Conservation (phyloP, 2,888 invertebrate species). For the Megamerina dolium region DNA sequence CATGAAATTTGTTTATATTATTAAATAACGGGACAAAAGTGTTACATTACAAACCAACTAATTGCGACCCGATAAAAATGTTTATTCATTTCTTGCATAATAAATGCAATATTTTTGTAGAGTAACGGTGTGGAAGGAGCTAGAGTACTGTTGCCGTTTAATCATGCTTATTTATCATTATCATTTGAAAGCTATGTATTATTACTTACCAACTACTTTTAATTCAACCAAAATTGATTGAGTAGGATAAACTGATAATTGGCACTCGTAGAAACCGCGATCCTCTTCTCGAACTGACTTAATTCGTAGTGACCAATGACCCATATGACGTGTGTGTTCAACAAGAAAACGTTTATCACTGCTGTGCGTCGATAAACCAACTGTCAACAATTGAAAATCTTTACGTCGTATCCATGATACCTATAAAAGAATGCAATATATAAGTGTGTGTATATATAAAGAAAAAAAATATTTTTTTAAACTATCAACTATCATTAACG, state of each 20-base stretch:
- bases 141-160: too few species aligned
- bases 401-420: constrained; percentile 62
- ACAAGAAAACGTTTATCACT: constrained; percentile 61
- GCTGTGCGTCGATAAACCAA: constrained; percentile 59
- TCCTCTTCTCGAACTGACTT: constrained; percentile 49
- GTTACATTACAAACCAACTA: too few species aligned
- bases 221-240: constrained; percentile 60
- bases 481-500: too few species aligned
- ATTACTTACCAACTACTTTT: constrained; percentile 58
- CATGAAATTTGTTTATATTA: too few species aligned
- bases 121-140: too few species aligned
- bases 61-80: too few species aligned
- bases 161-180: too few species aligned
- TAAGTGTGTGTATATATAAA: neutral
- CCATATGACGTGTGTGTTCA: constrained; percentile 57
- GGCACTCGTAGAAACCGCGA: constrained; percentile 57
- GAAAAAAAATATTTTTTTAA: too few species aligned
- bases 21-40: too few species aligned
- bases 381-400: constrained; percentile 61
- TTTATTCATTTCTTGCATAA: too few species aligned
- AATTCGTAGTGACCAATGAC: constrained; percentile 54
- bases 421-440: constrained; percentile 32
- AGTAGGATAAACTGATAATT: constrained; percentile 62
- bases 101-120: too few species aligned
- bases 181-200: too few species aligned